phyloP scores from a whole-genome alignment of 2,888 invertebrate species.

The Nemapogon koenigi region DNA sequence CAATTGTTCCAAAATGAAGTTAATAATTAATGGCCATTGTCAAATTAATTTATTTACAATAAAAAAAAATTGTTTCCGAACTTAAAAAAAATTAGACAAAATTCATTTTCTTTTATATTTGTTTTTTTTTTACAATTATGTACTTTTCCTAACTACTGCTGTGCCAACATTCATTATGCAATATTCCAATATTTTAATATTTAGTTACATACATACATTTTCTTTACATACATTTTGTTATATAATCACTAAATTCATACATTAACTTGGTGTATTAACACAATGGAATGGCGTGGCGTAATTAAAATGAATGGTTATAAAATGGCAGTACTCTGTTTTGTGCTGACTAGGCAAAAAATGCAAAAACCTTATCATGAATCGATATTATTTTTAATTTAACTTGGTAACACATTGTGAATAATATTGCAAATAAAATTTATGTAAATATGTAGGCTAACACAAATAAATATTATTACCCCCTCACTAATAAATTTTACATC shows the following conservation, averaged over 20 bases:
- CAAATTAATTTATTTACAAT: neutral
- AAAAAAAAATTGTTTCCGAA: neutral
- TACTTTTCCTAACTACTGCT: slow-evolving; percentile 1
- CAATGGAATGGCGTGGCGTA: too few species aligned
- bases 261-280: too few species aligned
- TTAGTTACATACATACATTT: slow-evolving; percentile 3
- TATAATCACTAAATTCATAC: too few species aligned
- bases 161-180: slow-evolving; percentile 1
- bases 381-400: too few species aligned
- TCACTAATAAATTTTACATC: too few species aligned
- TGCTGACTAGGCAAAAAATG: slow-evolving; percentile 18
- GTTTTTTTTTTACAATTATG: neutral
- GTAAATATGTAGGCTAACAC: too few species aligned
- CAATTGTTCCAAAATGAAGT: neutral
- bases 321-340: slow-evolving; percentile 11
- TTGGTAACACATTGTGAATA: too few species aligned
- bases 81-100: neutral
- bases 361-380: too few species aligned
- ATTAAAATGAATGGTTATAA: slow-evolving; percentile 5
- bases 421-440: too few species aligned
- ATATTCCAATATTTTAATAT: neutral
- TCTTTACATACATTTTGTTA: too few species aligned
- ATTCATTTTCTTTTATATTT: neutral
- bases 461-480: too few species aligned
- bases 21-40: neutral